These are phyloP conservation scores for Amphimallon solstitiale DNA, from an alignment of 2,888 invertebrate species.

Conservation along the genomic window DNA sequence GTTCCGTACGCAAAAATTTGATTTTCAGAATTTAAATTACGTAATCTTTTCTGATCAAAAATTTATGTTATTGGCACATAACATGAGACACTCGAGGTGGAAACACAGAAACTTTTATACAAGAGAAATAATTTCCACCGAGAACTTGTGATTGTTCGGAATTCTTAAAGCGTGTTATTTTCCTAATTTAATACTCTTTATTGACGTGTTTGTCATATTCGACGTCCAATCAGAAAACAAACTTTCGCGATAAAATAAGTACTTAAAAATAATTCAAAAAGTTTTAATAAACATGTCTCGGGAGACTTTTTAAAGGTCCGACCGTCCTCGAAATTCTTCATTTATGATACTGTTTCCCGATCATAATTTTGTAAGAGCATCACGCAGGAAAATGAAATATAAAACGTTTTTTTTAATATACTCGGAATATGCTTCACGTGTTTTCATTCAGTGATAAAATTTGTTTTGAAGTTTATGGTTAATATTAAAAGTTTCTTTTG, in stretches of 20 bases:
- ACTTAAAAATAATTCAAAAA: constrained; percentile 25
- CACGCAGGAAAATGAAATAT: constrained; percentile 1
- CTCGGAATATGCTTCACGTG: constrained; percentile 7
- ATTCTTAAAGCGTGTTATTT: neutral
- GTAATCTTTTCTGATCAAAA: no score
- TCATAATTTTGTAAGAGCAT: constrained; percentile 6
- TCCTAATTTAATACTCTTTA: constrained; percentile 1
- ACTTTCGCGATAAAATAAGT: constrained; percentile 10
- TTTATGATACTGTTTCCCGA: constrained; percentile 7
- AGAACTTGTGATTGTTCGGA: neutral
- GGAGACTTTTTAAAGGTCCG: neutral
- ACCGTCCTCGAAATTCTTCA: neutral
- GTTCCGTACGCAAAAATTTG: no score
- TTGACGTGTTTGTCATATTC: constrained; percentile 17
- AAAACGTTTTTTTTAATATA: neutral
- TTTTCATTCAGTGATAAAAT: constrained; percentile 18
- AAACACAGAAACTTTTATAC: no score
- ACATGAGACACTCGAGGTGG: no score
- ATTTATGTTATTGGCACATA: no score
- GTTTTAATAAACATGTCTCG: constrained; percentile 24
- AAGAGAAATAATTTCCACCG: neutral
- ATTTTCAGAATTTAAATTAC: no score
- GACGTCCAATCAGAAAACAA: constrained; percentile 2
- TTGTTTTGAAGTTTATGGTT: constrained; percentile 6
- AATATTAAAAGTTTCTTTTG: neutral